These are phyloP conservation scores for Pelmatolapia mariae DNA, from an alignment of 2,113 vertebrate genomes.

Conservation along the genomic window DNA sequence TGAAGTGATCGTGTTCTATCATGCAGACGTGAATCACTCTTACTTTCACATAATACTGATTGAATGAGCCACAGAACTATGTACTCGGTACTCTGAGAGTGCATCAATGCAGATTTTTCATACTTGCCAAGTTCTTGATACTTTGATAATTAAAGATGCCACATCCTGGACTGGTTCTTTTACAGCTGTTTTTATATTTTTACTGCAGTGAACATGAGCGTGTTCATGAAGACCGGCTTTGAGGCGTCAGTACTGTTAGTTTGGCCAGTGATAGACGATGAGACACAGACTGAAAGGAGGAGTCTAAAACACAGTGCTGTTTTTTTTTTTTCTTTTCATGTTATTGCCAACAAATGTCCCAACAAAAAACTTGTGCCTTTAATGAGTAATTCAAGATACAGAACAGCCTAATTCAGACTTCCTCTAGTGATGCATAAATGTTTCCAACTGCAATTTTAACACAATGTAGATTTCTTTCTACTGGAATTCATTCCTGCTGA, in stretches of 20 bases:
- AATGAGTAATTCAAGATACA: background rate
- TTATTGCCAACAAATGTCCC: background rate
- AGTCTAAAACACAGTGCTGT: background rate
- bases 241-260: background rate
- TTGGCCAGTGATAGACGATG: background rate
- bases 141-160: background rate
- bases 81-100: background rate
- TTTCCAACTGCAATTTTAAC: background rate
- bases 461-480: background rate
- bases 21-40: background rate
- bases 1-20: background rate
- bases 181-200: background rate
- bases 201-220: background rate
- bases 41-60: background rate
- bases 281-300: background rate
- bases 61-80: background rate
- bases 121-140: background rate
- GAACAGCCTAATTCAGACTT: background rate
- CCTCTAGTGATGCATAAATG: background rate
- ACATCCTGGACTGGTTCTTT: background rate
- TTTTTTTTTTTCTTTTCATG: background rate
- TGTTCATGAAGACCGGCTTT: background rate
- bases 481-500: background rate
- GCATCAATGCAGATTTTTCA: background rate
- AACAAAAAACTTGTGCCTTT: background rate